Conservation (phyloP, 1,140 invertebrate species). For the Chlorops oryzae region DNA sequence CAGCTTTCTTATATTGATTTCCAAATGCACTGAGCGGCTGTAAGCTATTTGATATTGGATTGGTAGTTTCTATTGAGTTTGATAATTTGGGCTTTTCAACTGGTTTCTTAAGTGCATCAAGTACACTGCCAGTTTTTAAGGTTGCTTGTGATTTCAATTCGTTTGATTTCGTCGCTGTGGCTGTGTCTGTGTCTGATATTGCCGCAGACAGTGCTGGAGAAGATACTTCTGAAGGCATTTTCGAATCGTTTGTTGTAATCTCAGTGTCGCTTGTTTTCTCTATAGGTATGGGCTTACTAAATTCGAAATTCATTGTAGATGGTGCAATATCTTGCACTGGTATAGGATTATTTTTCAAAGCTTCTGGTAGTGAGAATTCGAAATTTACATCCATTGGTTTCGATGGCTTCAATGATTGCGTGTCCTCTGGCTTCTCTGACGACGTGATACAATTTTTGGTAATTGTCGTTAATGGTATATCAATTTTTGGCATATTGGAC, state of each 20-base stretch:
- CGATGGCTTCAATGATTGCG: background rate
- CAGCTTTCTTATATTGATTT: slow-evolving; percentile 51
- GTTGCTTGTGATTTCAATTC: slow-evolving; percentile 15
- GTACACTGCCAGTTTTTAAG: slow-evolving; percentile 37
- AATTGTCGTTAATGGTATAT: slow-evolving; percentile 44
- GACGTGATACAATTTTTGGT: background rate
- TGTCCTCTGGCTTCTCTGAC: background rate
- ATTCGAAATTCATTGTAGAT: slow-evolving; percentile 52
- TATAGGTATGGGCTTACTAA: slow-evolving; percentile 50
- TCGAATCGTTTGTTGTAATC: too few species aligned
- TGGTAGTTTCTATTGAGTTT: background rate
- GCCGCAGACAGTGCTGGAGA: background rate
- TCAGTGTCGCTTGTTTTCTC: too few species aligned
- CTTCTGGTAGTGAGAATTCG: slow-evolving; percentile 15
- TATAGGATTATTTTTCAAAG: background rate
- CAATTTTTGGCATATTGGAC: slow-evolving; percentile 55
- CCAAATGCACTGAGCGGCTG: slow-evolving; percentile 42
- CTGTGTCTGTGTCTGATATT: background rate
- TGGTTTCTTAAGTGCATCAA: slow-evolving; percentile 29
- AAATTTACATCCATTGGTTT: slow-evolving; percentile 10
- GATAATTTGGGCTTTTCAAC: slow-evolving; percentile 1
- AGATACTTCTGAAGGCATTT: too few species aligned
- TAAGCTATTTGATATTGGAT: background rate
- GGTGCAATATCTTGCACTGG: slow-evolving; percentile 27
- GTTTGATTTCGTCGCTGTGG: too few species aligned